Evolutionary conservation across 1,140 invertebrate species (phyloP).

Genomic region (Drosophila kanapiae): DNA sequence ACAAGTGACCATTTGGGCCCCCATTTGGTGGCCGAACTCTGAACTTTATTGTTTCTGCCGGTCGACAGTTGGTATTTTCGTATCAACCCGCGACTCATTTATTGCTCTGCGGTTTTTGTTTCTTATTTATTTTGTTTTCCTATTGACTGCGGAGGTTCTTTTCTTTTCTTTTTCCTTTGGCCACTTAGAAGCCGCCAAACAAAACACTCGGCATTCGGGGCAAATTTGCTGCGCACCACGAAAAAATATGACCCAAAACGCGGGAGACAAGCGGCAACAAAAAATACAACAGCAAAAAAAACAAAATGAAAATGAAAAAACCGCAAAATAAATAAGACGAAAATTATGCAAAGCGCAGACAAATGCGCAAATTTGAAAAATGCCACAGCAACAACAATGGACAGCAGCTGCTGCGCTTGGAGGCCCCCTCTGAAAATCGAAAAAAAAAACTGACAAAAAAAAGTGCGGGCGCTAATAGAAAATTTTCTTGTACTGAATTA

Average conservation of each 20-base stretch:
- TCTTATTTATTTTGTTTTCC: constrained; percentile 15
- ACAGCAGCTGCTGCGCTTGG: constrained; percentile 53
- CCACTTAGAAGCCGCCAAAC: constrained; percentile 63
- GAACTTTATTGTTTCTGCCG: constrained; percentile 62
- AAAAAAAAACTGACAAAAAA: constrained; percentile 1
- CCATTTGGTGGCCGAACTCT: constrained; percentile 60
- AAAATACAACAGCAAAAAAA: constrained; percentile 13
- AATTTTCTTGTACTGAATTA: background rate
- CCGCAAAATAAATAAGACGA: constrained; percentile 54
- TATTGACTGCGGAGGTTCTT: constrained; percentile 32
- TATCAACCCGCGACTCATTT: constrained; percentile 35
- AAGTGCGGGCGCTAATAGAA: constrained; percentile 6
- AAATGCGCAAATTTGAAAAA: constrained; percentile 83
- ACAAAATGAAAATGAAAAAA: constrained; percentile 44
- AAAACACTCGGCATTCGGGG: constrained; percentile 64
- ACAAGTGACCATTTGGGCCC: constrained; percentile 29
- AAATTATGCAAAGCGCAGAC: constrained; percentile 81
- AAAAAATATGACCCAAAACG: constrained; percentile 56
- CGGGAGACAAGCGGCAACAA: constrained; percentile 22
- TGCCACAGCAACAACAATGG: constrained; percentile 61
- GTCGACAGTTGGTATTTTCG: constrained; percentile 31
- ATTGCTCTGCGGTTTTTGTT: constrained; percentile 29
- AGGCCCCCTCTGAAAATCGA: background rate
- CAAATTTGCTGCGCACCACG: constrained; percentile 47
- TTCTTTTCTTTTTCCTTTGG: constrained; percentile 9